Conservation (phyloP, 2,888 invertebrate genomes). For the Orthosia gothica region DNA sequence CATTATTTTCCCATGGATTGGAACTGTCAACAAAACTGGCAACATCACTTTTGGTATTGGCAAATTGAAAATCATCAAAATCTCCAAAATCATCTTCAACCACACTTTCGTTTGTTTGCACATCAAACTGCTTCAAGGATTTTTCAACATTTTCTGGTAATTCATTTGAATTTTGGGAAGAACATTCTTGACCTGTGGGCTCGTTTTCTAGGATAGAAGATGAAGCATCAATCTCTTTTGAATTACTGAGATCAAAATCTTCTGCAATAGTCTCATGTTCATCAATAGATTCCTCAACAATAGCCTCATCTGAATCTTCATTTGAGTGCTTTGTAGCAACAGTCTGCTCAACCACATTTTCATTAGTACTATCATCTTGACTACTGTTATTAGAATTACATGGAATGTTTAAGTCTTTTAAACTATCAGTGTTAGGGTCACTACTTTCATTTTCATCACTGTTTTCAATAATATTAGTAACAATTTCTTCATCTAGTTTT, state of each 20-base stretch:
- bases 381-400: conserved; percentile 61
- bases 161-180: conserved; percentile 25
- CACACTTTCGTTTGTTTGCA: conserved; percentile 46
- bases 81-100: conserved; percentile 88
- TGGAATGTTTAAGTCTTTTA: conserved; percentile 67
- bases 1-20: conserved; percentile 84
- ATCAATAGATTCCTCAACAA: conserved; percentile 48
- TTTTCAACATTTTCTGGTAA: conserved; percentile 25
- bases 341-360: conserved; percentile 60
- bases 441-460: conserved; percentile 64
- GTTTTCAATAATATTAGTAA: conserved; percentile 63
- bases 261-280: conserved; percentile 13
- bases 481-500: conserved; percentile 76
- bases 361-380: conserved; percentile 60
- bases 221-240: conserved; percentile 29
- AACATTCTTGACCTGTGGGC: conserved; percentile 9
- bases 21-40: conserved; percentile 70
- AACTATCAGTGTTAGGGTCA: conserved; percentile 61
- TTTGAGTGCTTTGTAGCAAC: conserved; percentile 51
- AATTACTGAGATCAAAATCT: conserved; percentile 21
- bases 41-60: conserved; percentile 69
- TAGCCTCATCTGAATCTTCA: conserved; percentile 44
- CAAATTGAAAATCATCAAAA: conserved; percentile 90
- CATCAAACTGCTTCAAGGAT: conserved; percentile 18
- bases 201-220: conserved; percentile 21